Base-by-base conservation (phyloP, 2,888 invertebrate genomes). In the Arctia plantaginis region DNA sequence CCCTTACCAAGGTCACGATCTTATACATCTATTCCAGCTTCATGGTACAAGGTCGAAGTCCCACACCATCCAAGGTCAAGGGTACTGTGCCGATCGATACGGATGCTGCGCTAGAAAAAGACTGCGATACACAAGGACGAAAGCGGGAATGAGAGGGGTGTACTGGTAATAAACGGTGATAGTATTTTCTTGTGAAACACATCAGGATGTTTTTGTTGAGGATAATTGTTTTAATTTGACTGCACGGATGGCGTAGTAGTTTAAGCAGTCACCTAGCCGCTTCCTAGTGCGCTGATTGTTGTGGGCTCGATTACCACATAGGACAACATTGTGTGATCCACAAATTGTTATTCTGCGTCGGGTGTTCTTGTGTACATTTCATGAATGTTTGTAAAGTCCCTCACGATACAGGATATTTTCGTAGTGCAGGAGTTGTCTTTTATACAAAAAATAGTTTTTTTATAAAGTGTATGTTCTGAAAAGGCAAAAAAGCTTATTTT, bases 51-150 rank as follows among this genome's bases (percentile, higher is more conserved):
- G 92, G 93, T 91, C 92, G 86, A 82, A 84, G 62, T 47, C 86
- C 82, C 86, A 80, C 75, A 73, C 76, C 78, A 44, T 78, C 77
- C 84, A 90, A 91, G 94, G 93, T 94, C 95, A 95, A 93, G 95
- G 94, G 84, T 87, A 74, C 39, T n/a, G 68, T 41, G 55, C 79
- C 78, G 92, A 94, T 95, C 95, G 93, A 95, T 95, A 93, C 87
- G 92, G 95, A 95, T 92, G 95, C 95, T 95, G 95, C 77, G 82
- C 39, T 12, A 70, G 87, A 92, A 67, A 77, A 87, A 88, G 92
- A 93, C 33, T 70, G 77, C 33, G 73, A 77, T 81, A 78, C 39
- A 66, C 18, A 30, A 65, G 8, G 30, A 74, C 47, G 51, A 27
- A 71, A 77, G 82, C 73, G 82, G 62, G 87, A 92, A 55, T 72